Percentiles rank a stretch among this genome's conserved stretches.
phyloP scores from a whole-genome alignment of 2,888 invertebrate genomes.

The Meiosimyza platycephala region DNA sequence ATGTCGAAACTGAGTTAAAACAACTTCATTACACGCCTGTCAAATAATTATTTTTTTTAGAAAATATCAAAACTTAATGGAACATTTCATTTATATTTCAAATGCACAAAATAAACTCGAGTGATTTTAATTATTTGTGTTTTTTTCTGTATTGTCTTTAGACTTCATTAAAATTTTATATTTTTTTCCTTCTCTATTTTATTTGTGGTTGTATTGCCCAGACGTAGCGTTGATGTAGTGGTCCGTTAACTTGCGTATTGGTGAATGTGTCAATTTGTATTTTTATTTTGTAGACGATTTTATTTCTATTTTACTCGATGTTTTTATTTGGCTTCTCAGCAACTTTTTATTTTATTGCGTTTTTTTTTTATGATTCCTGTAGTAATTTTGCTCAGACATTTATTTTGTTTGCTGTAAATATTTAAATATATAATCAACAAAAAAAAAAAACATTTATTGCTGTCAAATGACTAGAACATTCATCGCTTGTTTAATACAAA shows the following conservation, averaged over 20 bases:
- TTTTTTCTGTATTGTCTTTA: no score
- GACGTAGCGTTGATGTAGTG: neutral
- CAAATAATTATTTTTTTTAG: no score
- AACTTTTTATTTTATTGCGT: neutral
- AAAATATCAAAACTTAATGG: no score
- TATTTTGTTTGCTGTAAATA: neutral
- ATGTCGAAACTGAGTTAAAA: no score
- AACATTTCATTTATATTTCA: no score
- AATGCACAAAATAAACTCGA: no score
- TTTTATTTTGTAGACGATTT: conserved; percentile 4
- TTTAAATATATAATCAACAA: neutral
- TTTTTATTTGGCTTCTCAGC: neutral
- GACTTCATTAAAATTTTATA: neutral
- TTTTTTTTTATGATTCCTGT: neutral
- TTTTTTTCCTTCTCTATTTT: neutral
- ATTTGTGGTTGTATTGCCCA: neutral
- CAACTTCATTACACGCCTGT: no score
- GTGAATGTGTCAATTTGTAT: neutral
- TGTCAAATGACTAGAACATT: no score
- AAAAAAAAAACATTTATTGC: neutral
- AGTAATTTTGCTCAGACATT: neutral
- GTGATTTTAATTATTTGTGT: no score
- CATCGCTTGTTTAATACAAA: no score
- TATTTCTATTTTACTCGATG: neutral
- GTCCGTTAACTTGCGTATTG: conserved; percentile 11